Evolutionary conservation across 1,140 invertebrate species (phyloP), one percentile per base, ranked within the genome.

Genomic region (Tribolium madens): DNA sequence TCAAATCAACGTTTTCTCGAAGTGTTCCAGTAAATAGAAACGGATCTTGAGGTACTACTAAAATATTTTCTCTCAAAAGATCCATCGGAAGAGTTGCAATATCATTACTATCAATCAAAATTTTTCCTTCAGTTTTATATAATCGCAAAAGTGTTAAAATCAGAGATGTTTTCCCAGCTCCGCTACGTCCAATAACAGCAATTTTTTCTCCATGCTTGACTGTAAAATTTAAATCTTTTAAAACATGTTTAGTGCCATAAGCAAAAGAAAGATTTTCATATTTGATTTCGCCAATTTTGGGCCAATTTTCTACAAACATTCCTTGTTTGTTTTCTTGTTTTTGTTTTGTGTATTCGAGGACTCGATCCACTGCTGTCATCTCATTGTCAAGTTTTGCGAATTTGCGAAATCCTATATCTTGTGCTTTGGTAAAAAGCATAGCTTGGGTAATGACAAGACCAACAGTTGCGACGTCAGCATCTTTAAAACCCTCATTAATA

Each of bases 1-100:
- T 15, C 6, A 14, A 14, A 52, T 52, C 48, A 15, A 52, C 3
- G 17, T 52, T 52, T 15, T 52, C 12, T 15, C 48, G 48, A 7
- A 52, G n/a, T 13, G 48, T 52, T 1, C 14, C 13, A 15, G 48
- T 14, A 52, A 15, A 52, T 7, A 52, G 6, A 52, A 97, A 91
- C 0, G 96, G 95, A 79, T 94, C 94, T 86, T 97, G 94, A 0
- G 95, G 94, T 77, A 96, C 94, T 17, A 95, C 94, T 15, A 93
- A 92, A 17, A 96, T 90, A 75, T 91, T 90, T n/a, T 88, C 88
- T n/a, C 95, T 87, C 1, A 96, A 84, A 79, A 92, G 90, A 76
- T 93, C 89, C 3, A 96, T 85, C 0, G 91, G 90, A 42, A 95
- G 85, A 13, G 87, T 86, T 3, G 84, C 85, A 0, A 89, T 89